Base-by-base conservation (phyloP, 2,797 vertebrate genomes). In the Varecia variegata region DNA sequence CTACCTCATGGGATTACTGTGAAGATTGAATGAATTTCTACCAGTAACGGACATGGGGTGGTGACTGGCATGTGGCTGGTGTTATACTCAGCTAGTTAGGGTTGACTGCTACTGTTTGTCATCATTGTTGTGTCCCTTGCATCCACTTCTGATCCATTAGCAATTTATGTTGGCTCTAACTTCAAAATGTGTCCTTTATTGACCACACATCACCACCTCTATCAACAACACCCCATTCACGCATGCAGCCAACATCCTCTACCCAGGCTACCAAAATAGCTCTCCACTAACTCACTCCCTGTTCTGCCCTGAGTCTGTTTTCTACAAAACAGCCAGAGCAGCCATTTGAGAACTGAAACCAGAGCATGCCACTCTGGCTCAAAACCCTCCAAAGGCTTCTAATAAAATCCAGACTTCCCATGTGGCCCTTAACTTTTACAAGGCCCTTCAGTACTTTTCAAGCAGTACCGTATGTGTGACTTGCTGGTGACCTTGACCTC, bases 341-440 rank as follows among this genome's bases (percentile, higher is more conserved):
- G 60, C 56, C 68, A 27, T 35, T 70, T 85, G 77, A 92, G 90
- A 96, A 92, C 81, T 50, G 38, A 97, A 96, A 87, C 58, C 32
- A 88, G 54, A 93, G 27, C 38, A 5, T 77, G 85, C 71, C 27
- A 20, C 45, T 74, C 20, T 70, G 93, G 50, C 77, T 95, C 88
- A 81, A 20, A 95, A 84, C 56, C 50, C 56, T 76, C 45, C 47
- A 68, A 8, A 68, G 86, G 50, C 65, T 50, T 88, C 60, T 88
- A 30, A 54, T 80, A 50, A 77, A 93, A 73, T 73, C 35, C 13
- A 3, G 1, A 52, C 4, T 62, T 65, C 58, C 89, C 58, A 43
- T 21, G 2, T 30, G 65, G 8, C 11, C 60, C 40, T 79, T 68
- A 50, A 2, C 82, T 67, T 35, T 30, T 79, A 25, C 10, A 8